Evolutionary conservation across 2,888 invertebrate genomes (phyloP), one percentile per base, ranked within the genome.

Genomic region (Tetranychus piercei): DNA sequence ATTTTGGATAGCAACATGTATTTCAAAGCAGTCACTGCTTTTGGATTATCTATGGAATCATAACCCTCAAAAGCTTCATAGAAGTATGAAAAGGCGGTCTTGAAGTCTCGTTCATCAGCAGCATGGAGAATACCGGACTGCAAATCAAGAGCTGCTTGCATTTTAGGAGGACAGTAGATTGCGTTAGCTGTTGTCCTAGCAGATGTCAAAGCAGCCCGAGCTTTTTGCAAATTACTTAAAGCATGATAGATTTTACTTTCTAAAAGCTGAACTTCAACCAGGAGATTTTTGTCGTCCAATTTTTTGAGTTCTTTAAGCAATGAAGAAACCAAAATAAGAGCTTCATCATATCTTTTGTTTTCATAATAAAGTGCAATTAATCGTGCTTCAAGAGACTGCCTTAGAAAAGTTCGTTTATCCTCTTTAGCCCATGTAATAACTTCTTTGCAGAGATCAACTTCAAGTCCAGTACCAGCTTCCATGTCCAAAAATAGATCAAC

Each of bases 361-460:
- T 94, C 93, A 83, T 90, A 94, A 84, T 94, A 96, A 67, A 99
- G 86, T 3, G 95, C 94, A 81, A 99, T 90, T 76, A 99, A 86
- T 80, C 97, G 87, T 20, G 96, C 92, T 83, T 99, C 95, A 79
- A 99, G 84, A 0, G 94, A 93, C 84, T 99, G 99, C 80, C 99
- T 86, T 77, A 99, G 85, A 84, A 97, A 99, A 23, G 95, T 96
- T 79, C 99, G 88, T 79, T 94, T 90, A 83, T 99, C 97, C 81
- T 93, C 91, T 82, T 94, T 94, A 45, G 99, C 95, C 99, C 99
- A 99, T 85, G 95, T 93, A 85, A 99, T 99, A 85, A 96, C 97
- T 85, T 99, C 97, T 85, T 84, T 81, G 77, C 85, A 86, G 71
- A 86, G 79, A 34, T 84, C 82, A 76, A 85, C 83, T 86, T 95